Percentiles rank a stretch among this genome's conserved stretches.
phyloP scores from a whole-genome alignment of 2,797 vertebrate genomes.

The Chelon auratus region DNA sequence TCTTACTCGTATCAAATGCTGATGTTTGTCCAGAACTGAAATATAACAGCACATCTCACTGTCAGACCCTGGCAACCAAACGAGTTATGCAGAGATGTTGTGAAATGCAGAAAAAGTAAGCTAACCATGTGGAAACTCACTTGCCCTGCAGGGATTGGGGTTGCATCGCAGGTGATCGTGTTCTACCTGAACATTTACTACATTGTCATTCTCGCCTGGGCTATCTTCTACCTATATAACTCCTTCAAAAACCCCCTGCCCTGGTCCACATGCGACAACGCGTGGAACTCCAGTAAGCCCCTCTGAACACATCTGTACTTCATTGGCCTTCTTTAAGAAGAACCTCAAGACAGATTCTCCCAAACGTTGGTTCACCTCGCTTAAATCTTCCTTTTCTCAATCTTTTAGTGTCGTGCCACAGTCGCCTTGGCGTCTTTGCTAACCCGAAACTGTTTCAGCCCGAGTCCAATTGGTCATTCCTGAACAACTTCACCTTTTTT shows the following conservation, averaged over 20 bases:
- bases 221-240: slow-evolving; percentile 90
- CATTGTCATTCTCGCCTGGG: slow-evolving; percentile 92
- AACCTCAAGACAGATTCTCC: background rate
- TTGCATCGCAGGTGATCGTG: slow-evolving; percentile 90
- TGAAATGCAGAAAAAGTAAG: background rate
- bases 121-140: slow-evolving; percentile 1
- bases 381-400: background rate
- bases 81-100: background rate
- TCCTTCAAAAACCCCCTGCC: slow-evolving; percentile 88
- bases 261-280: slow-evolving; percentile 90
- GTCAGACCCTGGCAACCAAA: background rate
- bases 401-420: slow-evolving; percentile 62
- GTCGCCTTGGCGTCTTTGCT: background rate
- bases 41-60: background rate
- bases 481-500: slow-evolving; percentile 56
- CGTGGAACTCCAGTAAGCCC: slow-evolving; percentile 91
- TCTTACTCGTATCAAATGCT: background rate
- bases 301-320: slow-evolving; percentile 21
- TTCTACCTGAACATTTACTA: slow-evolving; percentile 91
- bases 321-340: background rate
- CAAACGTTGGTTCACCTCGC: background rate
- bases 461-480: slow-evolving; percentile 71
- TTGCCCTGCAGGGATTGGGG: slow-evolving; percentile 87
- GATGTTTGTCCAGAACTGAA: background rate
- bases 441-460: slow-evolving; percentile 54